These are phyloP conservation scores for Platichthys flesus DNA, from an alignment of 2,113 vertebrate genomes.

Conservation along the genomic window DNA sequence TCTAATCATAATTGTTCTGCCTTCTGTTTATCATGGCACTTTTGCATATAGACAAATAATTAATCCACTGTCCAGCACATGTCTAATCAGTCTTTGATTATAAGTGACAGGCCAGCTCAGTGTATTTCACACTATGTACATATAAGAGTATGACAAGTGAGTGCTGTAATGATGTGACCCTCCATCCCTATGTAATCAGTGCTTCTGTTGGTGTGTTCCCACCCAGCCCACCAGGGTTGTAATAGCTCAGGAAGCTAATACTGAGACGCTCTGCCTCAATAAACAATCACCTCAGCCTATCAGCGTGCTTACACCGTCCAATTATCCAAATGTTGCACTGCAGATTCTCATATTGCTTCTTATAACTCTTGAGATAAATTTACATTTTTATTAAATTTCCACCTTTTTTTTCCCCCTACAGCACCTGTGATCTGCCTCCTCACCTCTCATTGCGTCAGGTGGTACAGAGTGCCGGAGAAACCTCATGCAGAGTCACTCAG, in stretches of 20 bases:
- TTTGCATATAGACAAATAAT: neutral
- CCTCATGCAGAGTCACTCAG: neutral
- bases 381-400: constrained; percentile 56
- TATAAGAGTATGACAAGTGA: neutral
- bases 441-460: neutral
- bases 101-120: neutral
- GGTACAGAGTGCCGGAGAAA: constrained; percentile 1
- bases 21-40: constrained; percentile 11
- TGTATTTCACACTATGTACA: neutral
- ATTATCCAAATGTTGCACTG: constrained; percentile 23
- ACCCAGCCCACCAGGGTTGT: constrained; percentile 8
- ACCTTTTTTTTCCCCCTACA: constrained; percentile 17
- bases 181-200: neutral
- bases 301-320: constrained; percentile 3
- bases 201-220: constrained; percentile 15
- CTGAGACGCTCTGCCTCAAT: constrained; percentile 15
- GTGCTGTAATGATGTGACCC: constrained; percentile 4
- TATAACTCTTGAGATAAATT: constrained; percentile 44
- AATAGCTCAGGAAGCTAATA: constrained; percentile 5
- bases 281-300: constrained; percentile 28
- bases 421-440: constrained; percentile 25
- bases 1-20: neutral
- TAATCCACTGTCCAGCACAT: neutral
- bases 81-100: neutral
- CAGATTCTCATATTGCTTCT: constrained; percentile 25